Evolutionary conservation across 2,797 vertebrate genomes (phyloP), one percentile per base, ranked within the genome.

Genomic region (Rhabdomys pumilio): DNA sequence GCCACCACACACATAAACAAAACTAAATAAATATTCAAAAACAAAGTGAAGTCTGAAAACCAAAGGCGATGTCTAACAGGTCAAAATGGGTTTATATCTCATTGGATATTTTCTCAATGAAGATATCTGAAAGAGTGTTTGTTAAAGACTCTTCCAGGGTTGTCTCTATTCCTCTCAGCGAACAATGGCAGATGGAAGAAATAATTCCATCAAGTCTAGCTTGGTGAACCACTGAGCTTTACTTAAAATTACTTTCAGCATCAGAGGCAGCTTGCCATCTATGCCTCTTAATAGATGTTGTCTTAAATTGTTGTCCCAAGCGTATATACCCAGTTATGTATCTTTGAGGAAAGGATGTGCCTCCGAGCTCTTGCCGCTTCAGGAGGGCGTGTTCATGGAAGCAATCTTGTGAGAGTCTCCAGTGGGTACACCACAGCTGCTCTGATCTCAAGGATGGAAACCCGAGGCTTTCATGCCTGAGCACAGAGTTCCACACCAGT

Each of bases 111-210:
- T 38, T 31, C 67, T 75, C 53, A 87, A 14, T 50, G 77, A 44
- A 73, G 63, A 22, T 73, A 67, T 92, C 90, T 53, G 77, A 34
- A 96, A 95, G 13, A 73, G 34, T 41, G 34, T 72, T 55, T 15
- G 84, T 53, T 29, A 41, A n/a, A 6, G 14, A 55, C 24, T 73
- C n/a, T 72, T 29, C 22, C 67, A 87, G 67, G 22, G 61, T 7
- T 55, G 34, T 57, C 14, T 87, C 47, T 87, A 57, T 17, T 55
- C 67, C 55, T 41, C n/a, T 41, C 50, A 87, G 50, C 73, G 7
- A 73, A 24, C n/a, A 11, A 72, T 11, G 9, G 34, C 67, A 73
- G 14, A 57, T 11, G 7, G 34, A 29, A 57, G 85, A 73, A 73
- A 73, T 55, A 24, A 50, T 24, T 67, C 84, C 44, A 69, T 53